Percentiles rank a stretch among this genome's conserved stretches.
Evolutionary conservation across 30 jellyfish, hydroid and myxozoan species (phyloP).

Genomic region (Cassiopea xamachana): DNA sequence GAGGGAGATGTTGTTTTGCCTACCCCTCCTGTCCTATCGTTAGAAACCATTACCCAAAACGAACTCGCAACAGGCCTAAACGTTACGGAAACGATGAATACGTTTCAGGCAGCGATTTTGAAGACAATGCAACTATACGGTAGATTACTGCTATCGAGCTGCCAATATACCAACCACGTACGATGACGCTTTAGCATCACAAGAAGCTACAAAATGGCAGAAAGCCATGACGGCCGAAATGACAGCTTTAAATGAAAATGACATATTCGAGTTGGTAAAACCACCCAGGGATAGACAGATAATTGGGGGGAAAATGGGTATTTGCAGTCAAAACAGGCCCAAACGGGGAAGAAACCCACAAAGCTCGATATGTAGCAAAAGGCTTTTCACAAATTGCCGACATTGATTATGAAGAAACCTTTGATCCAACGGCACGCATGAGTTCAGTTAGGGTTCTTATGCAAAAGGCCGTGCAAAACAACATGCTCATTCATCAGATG

Average conservation of each 20-base stretch:
- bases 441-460: conserved; percentile 17
- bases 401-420: conserved; percentile 55
- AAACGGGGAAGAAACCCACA: conserved; percentile 36
- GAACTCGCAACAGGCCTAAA: conserved; percentile 12
- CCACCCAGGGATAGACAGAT: conserved; percentile 52
- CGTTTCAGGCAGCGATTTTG: neutral
- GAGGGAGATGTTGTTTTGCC: too few species aligned
- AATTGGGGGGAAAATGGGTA: conserved; percentile 88
- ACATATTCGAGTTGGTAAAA: conserved; percentile 49
- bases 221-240: conserved; percentile 75
- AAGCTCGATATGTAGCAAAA: conserved; percentile 78
- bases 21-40: too few species aligned
- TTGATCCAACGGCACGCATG: conserved; percentile 42
- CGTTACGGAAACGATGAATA: neutral
- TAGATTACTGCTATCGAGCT: conserved; percentile 10
- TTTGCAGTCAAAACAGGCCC: conserved; percentile 33
- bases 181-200: conserved; percentile 55
- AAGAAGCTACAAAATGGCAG: conserved; percentile 65
- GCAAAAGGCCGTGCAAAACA: conserved; percentile 31
- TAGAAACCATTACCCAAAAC: neutral
- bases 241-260: conserved; percentile 34
- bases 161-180: conserved; percentile 48
- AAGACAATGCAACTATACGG: conserved; percentile 27
- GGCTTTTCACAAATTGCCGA: conserved; percentile 60
- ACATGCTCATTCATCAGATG: conserved; percentile 30